phyloP scores from a whole-genome alignment of 2,797 vertebrate species.

The Pelodytes ibericus region DNA sequence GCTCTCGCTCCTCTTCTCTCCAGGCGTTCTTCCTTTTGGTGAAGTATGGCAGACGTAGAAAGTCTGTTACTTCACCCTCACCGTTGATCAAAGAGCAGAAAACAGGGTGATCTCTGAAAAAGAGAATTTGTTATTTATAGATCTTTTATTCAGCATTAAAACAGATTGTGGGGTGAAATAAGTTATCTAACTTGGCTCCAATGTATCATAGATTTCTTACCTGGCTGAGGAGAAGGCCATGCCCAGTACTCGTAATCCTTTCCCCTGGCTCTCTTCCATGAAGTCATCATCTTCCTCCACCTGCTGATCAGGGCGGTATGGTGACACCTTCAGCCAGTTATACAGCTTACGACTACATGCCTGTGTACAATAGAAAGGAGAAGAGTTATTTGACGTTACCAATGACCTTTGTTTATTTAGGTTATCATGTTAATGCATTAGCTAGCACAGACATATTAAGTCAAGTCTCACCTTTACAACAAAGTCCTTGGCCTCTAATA shows the following conservation, averaged over 20 bases:
- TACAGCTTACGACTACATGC: slow-evolving; percentile 93
- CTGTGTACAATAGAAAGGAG: slow-evolving; percentile 63
- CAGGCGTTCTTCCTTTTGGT: slow-evolving; percentile 95
- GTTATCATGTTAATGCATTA: neutral
- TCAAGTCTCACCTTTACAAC: slow-evolving; percentile 84
- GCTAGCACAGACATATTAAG: neutral
- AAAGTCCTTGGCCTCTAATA: slow-evolving; percentile 92
- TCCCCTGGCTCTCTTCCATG: slow-evolving; percentile 95
- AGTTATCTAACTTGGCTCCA: no score
- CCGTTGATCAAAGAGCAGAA: slow-evolving; percentile 96
- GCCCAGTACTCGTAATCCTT: slow-evolving; percentile 93
- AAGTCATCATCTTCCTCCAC: slow-evolving; percentile 97
- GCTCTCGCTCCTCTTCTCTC: slow-evolving; percentile 93
- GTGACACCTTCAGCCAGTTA: slow-evolving; percentile 95
- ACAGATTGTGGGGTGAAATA: no score
- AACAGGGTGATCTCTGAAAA: slow-evolving; percentile 90
- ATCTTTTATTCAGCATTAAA: no score
- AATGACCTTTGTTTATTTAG: neutral
- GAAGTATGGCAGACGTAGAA: slow-evolving; percentile 94
- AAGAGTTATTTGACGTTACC: neutral
- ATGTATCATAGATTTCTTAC: no score
- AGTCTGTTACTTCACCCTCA: slow-evolving; percentile 96
- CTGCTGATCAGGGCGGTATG: slow-evolving; percentile 95
- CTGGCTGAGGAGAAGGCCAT: slow-evolving; percentile 92
- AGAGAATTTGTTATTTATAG: no score